Conservation (phyloP, 2,113 vertebrate genomes). For the Pygoscelis adeliae region DNA sequence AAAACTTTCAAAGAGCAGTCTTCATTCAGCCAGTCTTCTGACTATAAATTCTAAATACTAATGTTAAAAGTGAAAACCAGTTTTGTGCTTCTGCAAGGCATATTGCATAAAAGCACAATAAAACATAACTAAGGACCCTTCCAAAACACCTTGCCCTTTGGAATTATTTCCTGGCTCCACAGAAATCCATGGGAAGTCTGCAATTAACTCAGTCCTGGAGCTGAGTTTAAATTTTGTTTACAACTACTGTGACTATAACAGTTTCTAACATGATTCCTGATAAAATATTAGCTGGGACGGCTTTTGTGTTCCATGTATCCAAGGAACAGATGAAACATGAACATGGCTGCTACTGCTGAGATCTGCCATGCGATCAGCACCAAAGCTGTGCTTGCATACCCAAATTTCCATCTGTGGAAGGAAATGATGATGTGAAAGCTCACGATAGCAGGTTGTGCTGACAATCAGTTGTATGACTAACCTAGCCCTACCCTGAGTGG, state of each 20-base stretch:
- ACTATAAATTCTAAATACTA: not conserved
- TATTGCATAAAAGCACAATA: not conserved
- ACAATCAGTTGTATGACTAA: not conserved
- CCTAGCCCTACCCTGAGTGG: not conserved
- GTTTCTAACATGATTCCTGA: not conserved
- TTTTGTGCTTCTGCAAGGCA: not conserved
- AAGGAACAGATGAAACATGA: not conserved
- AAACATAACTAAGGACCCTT: not conserved
- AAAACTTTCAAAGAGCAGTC: not conserved
- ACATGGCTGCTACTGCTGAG: not conserved
- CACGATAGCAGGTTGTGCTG: not conserved
- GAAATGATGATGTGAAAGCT: not conserved
- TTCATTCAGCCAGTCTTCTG: not conserved
- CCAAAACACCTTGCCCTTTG: not conserved
- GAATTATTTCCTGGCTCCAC: not conserved
- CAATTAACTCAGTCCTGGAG: not conserved
- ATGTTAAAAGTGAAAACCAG: not conserved
- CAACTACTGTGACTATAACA: not conserved
- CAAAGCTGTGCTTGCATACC: not conserved
- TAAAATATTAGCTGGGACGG: not conserved
- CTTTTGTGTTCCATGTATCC: accelerated
- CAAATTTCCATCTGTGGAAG: not conserved
- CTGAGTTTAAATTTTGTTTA: not conserved
- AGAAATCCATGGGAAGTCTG: not conserved
- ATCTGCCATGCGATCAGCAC: not conserved